Percentiles rank a stretch among this genome's conserved stretches.
These are phyloP conservation scores for Oxyruncus cristatus DNA, from an alignment of 2,113 vertebrate genomes.

Conservation along the genomic window DNA sequence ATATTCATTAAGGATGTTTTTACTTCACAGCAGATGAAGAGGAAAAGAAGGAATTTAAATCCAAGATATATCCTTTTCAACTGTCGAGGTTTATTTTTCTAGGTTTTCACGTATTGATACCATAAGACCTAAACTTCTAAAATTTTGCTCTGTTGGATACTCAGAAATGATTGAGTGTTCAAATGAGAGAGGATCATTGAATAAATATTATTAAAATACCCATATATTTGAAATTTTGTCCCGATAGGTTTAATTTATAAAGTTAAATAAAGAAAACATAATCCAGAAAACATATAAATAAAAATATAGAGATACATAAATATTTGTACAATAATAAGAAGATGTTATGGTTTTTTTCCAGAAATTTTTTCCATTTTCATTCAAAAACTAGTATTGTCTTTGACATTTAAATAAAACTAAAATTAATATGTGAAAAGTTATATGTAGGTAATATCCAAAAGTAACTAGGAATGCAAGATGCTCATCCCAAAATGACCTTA, in stretches of 20 bases:
- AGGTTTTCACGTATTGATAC: neutral
- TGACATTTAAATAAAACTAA: neutral
- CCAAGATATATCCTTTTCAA: neutral
- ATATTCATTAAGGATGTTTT: neutral
- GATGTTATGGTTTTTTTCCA: neutral
- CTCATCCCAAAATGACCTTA: neutral
- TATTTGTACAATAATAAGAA: neutral
- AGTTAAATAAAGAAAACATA: neutral
- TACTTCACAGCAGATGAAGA: neutral
- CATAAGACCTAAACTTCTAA: neutral
- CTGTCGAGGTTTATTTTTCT: neutral
- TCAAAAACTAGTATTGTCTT: neutral
- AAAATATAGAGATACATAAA: neutral
- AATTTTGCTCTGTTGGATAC: neutral
- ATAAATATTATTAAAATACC: neutral
- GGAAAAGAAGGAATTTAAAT: neutral
- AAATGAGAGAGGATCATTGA: neutral
- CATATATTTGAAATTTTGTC: neutral
- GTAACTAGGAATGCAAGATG: neutral
- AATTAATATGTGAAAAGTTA: neutral
- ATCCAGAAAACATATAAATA: neutral
- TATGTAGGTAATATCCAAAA: rapidly evolving
- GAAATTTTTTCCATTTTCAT: neutral
- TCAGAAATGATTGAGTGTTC: neutral
- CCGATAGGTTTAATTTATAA: neutral